These are phyloP conservation scores for Gnatocerus cornutus DNA, from an alignment of 2,888 invertebrate genomes.

Conservation along the genomic window DNA sequence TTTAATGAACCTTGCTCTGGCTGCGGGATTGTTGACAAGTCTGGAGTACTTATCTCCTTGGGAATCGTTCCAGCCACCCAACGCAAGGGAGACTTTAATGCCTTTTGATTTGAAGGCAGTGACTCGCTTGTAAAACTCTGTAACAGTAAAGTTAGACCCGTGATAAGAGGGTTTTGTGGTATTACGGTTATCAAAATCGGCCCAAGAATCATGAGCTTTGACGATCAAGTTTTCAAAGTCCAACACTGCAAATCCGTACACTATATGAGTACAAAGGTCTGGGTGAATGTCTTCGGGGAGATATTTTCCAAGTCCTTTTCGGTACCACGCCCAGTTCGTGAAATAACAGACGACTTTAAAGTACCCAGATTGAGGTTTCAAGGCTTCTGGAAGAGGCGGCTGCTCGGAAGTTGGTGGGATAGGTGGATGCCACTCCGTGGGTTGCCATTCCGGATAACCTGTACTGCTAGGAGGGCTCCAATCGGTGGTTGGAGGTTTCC, in stretches of 20 bases:
- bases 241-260: slow-evolving; percentile 95
- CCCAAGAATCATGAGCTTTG: slow-evolving; percentile 92
- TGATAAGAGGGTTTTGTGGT: not conserved
- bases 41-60: slow-evolving; percentile 92
- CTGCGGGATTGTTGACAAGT: slow-evolving; percentile 83
- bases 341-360: slow-evolving; percentile 93
- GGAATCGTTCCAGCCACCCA: slow-evolving; percentile 98
- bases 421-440: slow-evolving; percentile 64
- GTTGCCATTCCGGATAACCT: slow-evolving; percentile 52
- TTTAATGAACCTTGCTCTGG: slow-evolving; percentile 82
- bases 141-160: slow-evolving; percentile 52
- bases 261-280: slow-evolving; percentile 91
- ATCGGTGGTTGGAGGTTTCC: slow-evolving; percentile 31
- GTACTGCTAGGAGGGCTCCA: slow-evolving; percentile 33
- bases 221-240: slow-evolving; percentile 86
- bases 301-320: slow-evolving; percentile 87
- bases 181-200: slow-evolving; percentile 90
- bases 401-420: slow-evolving; percentile 67
- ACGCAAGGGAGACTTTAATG: slow-evolving; percentile 88
- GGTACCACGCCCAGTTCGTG: slow-evolving; percentile 96
- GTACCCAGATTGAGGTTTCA: slow-evolving; percentile 76
- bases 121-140: slow-evolving; percentile 89
- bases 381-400: slow-evolving; percentile 69
- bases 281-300: slow-evolving; percentile 90
- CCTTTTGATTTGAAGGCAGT: slow-evolving; percentile 85